These are phyloP conservation scores for Hirudinaria manillensis DNA, from an alignment of 2,888 invertebrate genomes.

Conservation along the genomic window DNA sequence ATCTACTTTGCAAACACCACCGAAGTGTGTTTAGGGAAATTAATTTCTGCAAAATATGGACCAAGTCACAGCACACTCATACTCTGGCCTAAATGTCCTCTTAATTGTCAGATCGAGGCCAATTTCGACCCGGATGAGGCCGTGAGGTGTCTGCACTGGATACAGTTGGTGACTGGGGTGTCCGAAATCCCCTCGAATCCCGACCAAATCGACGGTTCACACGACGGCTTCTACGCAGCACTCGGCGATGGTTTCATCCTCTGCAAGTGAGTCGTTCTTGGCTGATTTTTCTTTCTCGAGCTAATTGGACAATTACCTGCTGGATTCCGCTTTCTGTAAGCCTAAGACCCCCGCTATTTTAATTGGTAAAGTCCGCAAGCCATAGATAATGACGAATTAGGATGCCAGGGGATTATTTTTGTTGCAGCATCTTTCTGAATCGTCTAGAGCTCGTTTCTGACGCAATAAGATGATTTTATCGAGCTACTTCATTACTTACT, in stretches of 20 bases:
- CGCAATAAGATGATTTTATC: too few species aligned
- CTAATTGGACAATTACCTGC: too few species aligned
- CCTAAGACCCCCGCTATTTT: too few species aligned
- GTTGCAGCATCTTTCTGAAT: too few species aligned
- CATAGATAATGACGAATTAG: not conserved
- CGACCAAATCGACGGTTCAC: conserved; percentile 30
- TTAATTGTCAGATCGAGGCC: conserved; percentile 37
- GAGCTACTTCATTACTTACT: too few species aligned
- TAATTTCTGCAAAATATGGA: too few species aligned
- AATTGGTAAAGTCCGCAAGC: too few species aligned
- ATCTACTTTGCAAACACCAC: too few species aligned
- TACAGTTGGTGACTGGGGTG: conserved; percentile 32
- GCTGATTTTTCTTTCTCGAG: too few species aligned
- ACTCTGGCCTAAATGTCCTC: not conserved
- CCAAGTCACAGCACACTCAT: not conserved
- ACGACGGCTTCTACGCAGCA: conserved; percentile 36
- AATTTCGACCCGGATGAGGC: conserved; percentile 38
- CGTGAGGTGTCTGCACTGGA: conserved; percentile 37
- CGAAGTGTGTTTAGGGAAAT: too few species aligned
- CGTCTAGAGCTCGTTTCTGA: too few species aligned
- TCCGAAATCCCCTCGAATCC: conserved; percentile 32
- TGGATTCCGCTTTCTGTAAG: too few species aligned
- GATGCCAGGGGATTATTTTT: not conserved
- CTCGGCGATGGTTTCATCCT: conserved; percentile 37
- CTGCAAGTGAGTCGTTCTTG: conserved; percentile 36